phyloP scores from a whole-genome alignment of 2,797 vertebrate genomes.

The Diplodus puntazzo region DNA sequence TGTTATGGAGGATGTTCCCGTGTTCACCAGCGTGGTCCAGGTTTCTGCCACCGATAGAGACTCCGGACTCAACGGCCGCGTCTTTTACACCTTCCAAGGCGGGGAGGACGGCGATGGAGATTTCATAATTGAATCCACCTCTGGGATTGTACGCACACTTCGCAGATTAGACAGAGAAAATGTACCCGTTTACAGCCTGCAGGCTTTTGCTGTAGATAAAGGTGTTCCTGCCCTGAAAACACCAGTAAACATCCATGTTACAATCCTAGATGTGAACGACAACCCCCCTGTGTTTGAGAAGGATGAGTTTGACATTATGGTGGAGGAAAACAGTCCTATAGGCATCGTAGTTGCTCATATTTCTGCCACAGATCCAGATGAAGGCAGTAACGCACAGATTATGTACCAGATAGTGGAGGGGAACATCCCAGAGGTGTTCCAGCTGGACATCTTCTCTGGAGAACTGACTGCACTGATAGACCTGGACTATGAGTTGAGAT shows the following conservation, averaged over 20 bases:
- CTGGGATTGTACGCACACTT: conserved; percentile 93
- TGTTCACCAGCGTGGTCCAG: conserved; percentile 96
- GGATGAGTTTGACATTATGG: conserved; percentile 95
- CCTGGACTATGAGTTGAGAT: conserved; percentile 93
- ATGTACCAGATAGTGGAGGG: conserved; percentile 99
- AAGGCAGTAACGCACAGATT: conserved; percentile 97
- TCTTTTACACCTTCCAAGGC: conserved; percentile 97
- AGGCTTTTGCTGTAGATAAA: conserved; percentile 93
- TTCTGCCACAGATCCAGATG: conserved; percentile 94
- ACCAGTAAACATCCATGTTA: conserved; percentile 90
- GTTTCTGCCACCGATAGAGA: conserved; percentile 95
- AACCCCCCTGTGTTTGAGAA: conserved; percentile 95
- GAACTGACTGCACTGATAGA: conserved; percentile 94
- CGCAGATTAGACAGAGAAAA: conserved; percentile 95
- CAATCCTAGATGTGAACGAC: conserved; percentile 94
- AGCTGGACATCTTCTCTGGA: conserved; percentile 97
- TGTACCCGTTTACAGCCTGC: conserved; percentile 89
- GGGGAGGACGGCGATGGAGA: conserved; percentile 95
- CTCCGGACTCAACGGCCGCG: conserved; percentile 92
- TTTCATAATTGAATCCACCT: conserved; percentile 97
- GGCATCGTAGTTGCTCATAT: conserved; percentile 93
- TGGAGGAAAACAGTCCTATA: conserved; percentile 97
- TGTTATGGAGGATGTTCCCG: conserved; percentile 92
- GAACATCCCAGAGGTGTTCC: conserved; percentile 97
- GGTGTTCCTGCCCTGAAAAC: conserved; percentile 91